Conservation (phyloP, 2,888 invertebrate species). For the Saturnia japonica region DNA sequence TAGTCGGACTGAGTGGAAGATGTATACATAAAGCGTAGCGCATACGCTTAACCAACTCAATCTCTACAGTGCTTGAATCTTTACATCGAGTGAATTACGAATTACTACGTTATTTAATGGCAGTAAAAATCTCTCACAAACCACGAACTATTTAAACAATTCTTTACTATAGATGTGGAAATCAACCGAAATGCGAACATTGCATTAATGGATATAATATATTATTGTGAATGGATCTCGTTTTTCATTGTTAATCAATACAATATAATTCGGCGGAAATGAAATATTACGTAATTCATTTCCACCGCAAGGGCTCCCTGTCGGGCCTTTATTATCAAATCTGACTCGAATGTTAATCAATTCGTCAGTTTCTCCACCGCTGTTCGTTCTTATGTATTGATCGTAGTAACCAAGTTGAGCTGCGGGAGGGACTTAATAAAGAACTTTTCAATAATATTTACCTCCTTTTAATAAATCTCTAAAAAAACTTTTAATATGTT, state of each 20-base stretch:
- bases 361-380: slow-evolving; percentile 9
- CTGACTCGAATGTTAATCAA: slow-evolving; percentile 17
- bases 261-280: slow-evolving; percentile 10
- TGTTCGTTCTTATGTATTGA: slow-evolving; percentile 15
- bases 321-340: slow-evolving; percentile 13
- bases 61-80: too few species aligned
- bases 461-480: not conserved
- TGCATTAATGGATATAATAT: not conserved
- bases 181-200: not conserved
- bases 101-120: not conserved
- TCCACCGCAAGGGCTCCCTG: slow-evolving; percentile 8
- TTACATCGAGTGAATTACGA: too few species aligned
- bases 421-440: not conserved
- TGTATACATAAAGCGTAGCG: too few species aligned
- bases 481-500: not conserved
- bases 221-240: not conserved
- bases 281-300: slow-evolving; percentile 13
- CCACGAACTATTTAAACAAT: not conserved
- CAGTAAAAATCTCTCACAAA: not conserved
- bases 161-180: not conserved
- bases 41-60: too few species aligned
- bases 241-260: slow-evolving; percentile 9
- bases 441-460: not conserved
- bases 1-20: too few species aligned
- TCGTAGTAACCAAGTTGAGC: slow-evolving; percentile 14